These are phyloP conservation scores for Plectrocnemia conspersa DNA, from an alignment of 1,140 invertebrate genomes.

Conservation along the genomic window DNA sequence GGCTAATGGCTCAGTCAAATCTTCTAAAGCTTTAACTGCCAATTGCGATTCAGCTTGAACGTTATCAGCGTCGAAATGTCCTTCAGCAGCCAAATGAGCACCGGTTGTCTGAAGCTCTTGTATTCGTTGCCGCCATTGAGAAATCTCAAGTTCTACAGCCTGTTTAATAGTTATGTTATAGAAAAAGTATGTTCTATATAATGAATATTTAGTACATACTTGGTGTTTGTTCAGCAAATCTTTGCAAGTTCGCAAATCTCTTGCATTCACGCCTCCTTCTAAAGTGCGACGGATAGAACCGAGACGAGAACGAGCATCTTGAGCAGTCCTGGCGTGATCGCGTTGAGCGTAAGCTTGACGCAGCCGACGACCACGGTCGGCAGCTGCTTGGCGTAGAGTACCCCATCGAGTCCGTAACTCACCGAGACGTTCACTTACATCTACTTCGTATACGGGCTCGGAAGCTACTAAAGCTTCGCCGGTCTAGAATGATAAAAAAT, in stretches of 20 bases:
- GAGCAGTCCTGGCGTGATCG: conserved; percentile 69
- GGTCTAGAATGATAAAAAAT: conserved; percentile 37
- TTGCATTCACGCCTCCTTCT: conserved; percentile 75
- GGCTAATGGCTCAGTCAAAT: conserved; percentile 59
- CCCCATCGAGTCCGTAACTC: conserved; percentile 40
- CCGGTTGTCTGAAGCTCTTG: conserved; percentile 73
- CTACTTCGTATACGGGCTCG: conserved; percentile 39
- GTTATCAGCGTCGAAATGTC: conserved; percentile 87
- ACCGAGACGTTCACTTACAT: conserved; percentile 38
- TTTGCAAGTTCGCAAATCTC: conserved; percentile 83
- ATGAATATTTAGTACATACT: conserved; percentile 36
- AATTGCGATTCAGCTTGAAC: conserved; percentile 75
- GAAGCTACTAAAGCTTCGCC: conserved; percentile 46
- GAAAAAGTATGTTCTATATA: too few species aligned
- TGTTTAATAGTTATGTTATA: conserved; percentile 41
- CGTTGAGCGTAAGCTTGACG: conserved; percentile 75
- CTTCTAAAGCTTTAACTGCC: conserved; percentile 62
- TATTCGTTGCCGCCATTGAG: conserved; percentile 66
- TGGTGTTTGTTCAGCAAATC: conserved; percentile 83
- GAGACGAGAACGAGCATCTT: conserved; percentile 75
- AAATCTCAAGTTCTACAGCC: conserved; percentile 74
- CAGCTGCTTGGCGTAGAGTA: conserved; percentile 39
- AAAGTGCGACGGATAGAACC: conserved; percentile 72
- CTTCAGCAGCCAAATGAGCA: conserved; percentile 84
- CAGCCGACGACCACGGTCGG: conserved; percentile 21